A percentile compares a stretch with the other conserved stretches of the same genome.
These are phyloP conservation scores for human DNA, from an alignment of 2,113 vertebrate genomes.

Conservation along the genomic window DNA sequence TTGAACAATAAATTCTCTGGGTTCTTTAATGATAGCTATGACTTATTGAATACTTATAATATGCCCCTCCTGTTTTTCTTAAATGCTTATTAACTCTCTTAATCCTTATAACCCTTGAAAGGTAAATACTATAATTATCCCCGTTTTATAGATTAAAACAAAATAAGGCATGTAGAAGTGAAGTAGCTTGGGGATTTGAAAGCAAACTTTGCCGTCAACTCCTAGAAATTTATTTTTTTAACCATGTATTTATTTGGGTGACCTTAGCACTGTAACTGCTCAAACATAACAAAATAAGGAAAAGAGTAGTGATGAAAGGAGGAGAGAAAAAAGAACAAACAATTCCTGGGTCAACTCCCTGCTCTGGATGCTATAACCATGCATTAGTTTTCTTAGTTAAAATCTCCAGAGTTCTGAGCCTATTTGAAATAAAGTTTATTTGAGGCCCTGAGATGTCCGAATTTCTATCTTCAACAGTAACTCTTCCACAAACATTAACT, in stretches of 20 bases:
- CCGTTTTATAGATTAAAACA: neutral
- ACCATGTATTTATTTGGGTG: neutral
- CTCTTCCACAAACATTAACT: neutral
- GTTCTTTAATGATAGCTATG: neutral
- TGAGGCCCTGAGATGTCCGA: neutral
- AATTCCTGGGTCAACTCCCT: neutral
- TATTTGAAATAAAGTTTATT: neutral
- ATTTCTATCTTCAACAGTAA: neutral
- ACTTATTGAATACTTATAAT: neutral
- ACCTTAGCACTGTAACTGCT: neutral
- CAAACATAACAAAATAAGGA: neutral
- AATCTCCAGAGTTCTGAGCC: neutral
- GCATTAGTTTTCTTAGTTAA: neutral
- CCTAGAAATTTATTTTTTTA: neutral
- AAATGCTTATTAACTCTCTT: neutral
- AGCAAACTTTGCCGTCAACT: neutral
- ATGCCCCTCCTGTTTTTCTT: neutral
- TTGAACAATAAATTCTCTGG: neutral
- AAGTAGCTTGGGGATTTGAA: neutral
- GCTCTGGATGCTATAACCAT: neutral
- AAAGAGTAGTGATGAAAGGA: neutral
- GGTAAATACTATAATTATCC: neutral
- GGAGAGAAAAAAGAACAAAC: neutral
- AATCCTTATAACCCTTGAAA: neutral
- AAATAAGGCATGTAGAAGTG: neutral